Evolutionary conservation across 2,888 invertebrate species (phyloP), one percentile per base, ranked within the genome.

Genomic region (Cheilosia impressa): DNA sequence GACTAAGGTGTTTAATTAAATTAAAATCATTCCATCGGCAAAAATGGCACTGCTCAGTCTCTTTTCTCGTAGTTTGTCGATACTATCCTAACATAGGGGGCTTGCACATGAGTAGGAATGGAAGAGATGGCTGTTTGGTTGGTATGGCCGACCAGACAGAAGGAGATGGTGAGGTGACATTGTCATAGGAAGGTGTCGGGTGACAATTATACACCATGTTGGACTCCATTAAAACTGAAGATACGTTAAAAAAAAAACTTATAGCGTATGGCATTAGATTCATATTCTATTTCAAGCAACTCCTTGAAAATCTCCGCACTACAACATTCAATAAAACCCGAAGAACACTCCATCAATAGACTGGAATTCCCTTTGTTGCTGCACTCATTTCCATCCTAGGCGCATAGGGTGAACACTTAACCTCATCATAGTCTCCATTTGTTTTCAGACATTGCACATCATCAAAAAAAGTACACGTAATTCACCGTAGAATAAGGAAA

Each of bases 1-100:
- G 76, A 76, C 57, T 81, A 72, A 85, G 81, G 81, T 85, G 85
- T 81, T 81, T 85, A 80, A 72, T 66, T 81, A 77, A 77, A 77
- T 85, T 85, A 81, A 85, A 79, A 79, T 72, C 79, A 65, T 72
- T 85, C 62, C 71, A 76, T 72, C 43, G 66, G 47, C 69, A 53
- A 55, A 50, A 72, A 41, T 69, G 58, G 57, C 63, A 68, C 57
- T 55, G 47, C 34, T 63, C 19, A 65, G 13, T 62, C 47, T 72
- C 43, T 43, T 38, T 66, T 66, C 19, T 62, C 60, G 50, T 58
- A 15, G 27, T 17, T 31, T 10, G 4, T 19, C 24, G 22, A 43
- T 50, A 41, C 38, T 57, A 24, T 24, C 45, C 22, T 6, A 0
- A 34, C 15, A 5, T 50, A 27, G 15, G 9, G 4, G 41, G 19